These are phyloP conservation scores for Schizaphis graminum DNA, from an alignment of 2,888 invertebrate genomes.

Conservation along the genomic window DNA sequence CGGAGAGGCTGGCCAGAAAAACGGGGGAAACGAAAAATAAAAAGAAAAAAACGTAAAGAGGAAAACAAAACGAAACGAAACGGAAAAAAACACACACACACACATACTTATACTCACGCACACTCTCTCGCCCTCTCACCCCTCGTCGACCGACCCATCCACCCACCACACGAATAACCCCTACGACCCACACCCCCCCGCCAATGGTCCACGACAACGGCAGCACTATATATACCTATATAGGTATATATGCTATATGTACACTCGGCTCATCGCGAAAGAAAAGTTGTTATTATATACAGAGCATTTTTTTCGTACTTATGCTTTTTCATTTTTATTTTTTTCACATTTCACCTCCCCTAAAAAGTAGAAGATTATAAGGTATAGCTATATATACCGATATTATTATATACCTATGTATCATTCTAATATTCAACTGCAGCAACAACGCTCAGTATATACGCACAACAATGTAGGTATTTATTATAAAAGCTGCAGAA, in stretches of 20 bases:
- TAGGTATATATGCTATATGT: not conserved
- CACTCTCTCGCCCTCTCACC: not conserved
- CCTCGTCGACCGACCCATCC: not conserved
- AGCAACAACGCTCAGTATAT: too few relatives aligned
- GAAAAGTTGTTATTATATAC: not conserved
- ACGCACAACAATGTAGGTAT: too few relatives aligned
- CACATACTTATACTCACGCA: not conserved
- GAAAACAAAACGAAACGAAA: constrained; percentile 13
- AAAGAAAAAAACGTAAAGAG: not conserved
- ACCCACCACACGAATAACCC: not conserved
- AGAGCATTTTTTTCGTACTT: not conserved
- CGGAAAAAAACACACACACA: not conserved
- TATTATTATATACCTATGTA: too few relatives aligned
- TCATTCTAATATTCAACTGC: not conserved
- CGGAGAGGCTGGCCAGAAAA: constrained; percentile 41
- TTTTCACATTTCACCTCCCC: not conserved
- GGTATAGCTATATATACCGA: not conserved
- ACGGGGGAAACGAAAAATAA: not conserved
- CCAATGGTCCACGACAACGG: not conserved
- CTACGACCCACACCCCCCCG: not conserved
- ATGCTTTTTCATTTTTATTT: not conserved
- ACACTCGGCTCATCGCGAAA: not conserved
- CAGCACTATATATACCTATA: not conserved
- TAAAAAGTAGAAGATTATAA: not conserved
- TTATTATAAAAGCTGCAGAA: too few relatives aligned